Evolutionary conservation across 2,888 invertebrate species (phyloP).

Genomic region (Galeruca laticollis): DNA sequence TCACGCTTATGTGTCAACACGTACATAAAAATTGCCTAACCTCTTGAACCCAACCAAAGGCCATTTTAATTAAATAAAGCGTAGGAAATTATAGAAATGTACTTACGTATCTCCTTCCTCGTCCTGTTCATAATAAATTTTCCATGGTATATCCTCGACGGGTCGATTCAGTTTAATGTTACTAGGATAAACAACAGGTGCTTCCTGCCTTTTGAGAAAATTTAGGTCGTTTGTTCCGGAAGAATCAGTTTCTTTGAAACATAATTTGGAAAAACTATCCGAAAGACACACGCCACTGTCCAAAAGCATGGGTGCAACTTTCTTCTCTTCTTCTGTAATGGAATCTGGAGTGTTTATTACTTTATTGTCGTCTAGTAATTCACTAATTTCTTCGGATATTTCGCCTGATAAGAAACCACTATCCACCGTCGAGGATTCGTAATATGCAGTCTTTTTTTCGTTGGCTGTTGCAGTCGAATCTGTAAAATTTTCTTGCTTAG

Average conservation of each 20-base stretch:
- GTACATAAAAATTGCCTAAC: slow-evolving; percentile 19
- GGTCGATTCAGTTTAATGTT: slow-evolving; percentile 12
- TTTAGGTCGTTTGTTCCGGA: slow-evolving; percentile 64
- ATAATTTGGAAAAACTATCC: slow-evolving; percentile 74
- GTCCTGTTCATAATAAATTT: slow-evolving; percentile 80
- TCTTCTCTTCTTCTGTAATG: slow-evolving; percentile 37
- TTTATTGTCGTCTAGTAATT: slow-evolving; percentile 45
- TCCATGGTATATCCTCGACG: slow-evolving; percentile 66
- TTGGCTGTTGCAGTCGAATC: slow-evolving; percentile 56
- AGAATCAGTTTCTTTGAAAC: slow-evolving; percentile 65
- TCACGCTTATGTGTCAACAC: slow-evolving; percentile 20
- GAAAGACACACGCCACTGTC: slow-evolving; percentile 77
- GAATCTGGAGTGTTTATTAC: slow-evolving; percentile 8
- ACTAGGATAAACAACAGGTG: slow-evolving; percentile 49
- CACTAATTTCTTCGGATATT: slow-evolving; percentile 44
- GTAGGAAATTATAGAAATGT: slow-evolving; percentile 37
- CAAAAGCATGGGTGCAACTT: slow-evolving; percentile 67
- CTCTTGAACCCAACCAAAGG: slow-evolving; percentile 40
- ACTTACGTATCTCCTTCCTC: slow-evolving; percentile 92
- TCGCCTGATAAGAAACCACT: slow-evolving; percentile 63
- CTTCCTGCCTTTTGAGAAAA: slow-evolving; percentile 44
- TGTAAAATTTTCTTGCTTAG: slow-evolving; percentile 55
- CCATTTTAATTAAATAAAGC: slow-evolving; percentile 29
- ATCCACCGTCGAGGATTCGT: slow-evolving; percentile 58
- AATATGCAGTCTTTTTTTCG: slow-evolving; percentile 54